Evolutionary conservation across 2,113 vertebrate genomes (phyloP).

Genomic region (Psittacus erithacus): DNA sequence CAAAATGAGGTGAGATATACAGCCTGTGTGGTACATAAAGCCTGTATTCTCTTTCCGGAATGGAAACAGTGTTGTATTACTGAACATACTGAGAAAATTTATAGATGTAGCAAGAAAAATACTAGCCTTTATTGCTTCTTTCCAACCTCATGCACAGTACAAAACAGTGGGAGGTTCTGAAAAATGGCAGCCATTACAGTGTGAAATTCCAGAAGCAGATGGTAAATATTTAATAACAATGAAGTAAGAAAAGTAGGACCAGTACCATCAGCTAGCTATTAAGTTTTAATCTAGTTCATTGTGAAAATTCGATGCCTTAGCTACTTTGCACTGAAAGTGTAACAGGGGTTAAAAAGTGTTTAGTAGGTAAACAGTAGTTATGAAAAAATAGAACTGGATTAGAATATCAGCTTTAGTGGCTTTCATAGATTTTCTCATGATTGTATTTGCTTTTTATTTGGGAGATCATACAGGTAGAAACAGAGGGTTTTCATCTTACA

Average conservation of each 20-base stretch:
- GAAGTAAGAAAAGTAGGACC: neutral
- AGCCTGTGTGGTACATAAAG: neutral
- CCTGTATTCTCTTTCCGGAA: neutral
- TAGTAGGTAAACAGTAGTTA: neutral
- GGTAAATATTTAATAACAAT: constrained; percentile 22
- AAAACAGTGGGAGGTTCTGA: neutral
- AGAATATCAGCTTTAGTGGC: neutral
- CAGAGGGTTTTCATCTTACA: neutral
- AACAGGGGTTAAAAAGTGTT: neutral
- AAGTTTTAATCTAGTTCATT: neutral
- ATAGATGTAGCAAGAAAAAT: neutral
- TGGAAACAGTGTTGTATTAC: neutral
- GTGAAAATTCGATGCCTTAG: neutral
- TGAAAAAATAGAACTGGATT: neutral
- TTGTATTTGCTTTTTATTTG: neutral
- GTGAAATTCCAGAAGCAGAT: constrained; percentile 8
- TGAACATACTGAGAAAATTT: neutral
- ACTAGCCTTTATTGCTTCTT: neutral
- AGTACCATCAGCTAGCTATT: neutral
- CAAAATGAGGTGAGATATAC: neutral
- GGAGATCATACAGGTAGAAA: neutral
- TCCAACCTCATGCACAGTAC: neutral
- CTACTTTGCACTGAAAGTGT: neutral
- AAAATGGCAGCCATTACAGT: neutral
- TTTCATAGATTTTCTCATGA: neutral